A percentile compares a stretch with the other conserved stretches of the same genome.
Conservation (phyloP, 2,797 vertebrate species). For the Moxostoma hubbsi region DNA sequence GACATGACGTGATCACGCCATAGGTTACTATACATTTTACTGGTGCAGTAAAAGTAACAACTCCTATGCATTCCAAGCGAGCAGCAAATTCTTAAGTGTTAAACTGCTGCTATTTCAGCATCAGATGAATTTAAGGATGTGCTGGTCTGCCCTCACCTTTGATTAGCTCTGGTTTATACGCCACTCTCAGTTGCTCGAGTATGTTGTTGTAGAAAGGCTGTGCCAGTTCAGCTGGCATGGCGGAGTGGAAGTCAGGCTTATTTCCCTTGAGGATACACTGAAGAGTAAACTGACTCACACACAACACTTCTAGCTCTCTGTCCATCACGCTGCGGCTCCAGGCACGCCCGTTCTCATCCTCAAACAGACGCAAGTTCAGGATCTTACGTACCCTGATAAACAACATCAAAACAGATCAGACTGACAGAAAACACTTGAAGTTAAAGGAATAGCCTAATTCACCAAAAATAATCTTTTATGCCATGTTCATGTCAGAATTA, state of each 20-base stretch:
- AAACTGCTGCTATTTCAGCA: not conserved
- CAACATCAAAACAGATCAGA: constrained; percentile 31
- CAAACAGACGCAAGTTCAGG: constrained; percentile 92
- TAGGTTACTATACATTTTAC: too few relatives aligned
- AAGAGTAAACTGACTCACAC: constrained; percentile 95
- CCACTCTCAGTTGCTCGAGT: constrained; percentile 87
- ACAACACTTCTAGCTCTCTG: constrained; percentile 88
- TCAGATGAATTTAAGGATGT: not conserved
- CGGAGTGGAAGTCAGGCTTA: constrained; percentile 94
- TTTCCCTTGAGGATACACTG: constrained; percentile 94
- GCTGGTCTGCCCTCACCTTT: constrained; percentile 86
- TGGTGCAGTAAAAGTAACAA: too few relatives aligned
- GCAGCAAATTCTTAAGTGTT: not conserved
- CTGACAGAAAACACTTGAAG: not conserved
- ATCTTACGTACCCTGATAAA: constrained; percentile 90
- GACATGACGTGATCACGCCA: too few relatives aligned
- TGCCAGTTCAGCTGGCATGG: constrained; percentile 90
- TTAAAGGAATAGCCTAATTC: too few relatives aligned
- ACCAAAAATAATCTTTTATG: too few relatives aligned
- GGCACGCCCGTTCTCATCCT: constrained; percentile 89
- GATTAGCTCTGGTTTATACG: constrained; percentile 89
- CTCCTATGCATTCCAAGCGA: too few relatives aligned
- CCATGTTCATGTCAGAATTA: too few relatives aligned
- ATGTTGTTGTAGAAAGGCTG: constrained; percentile 91
- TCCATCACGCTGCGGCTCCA: constrained; percentile 96